Evolutionary conservation across 2,797 vertebrate genomes (phyloP).

Genomic region (Channallabes apus): DNA sequence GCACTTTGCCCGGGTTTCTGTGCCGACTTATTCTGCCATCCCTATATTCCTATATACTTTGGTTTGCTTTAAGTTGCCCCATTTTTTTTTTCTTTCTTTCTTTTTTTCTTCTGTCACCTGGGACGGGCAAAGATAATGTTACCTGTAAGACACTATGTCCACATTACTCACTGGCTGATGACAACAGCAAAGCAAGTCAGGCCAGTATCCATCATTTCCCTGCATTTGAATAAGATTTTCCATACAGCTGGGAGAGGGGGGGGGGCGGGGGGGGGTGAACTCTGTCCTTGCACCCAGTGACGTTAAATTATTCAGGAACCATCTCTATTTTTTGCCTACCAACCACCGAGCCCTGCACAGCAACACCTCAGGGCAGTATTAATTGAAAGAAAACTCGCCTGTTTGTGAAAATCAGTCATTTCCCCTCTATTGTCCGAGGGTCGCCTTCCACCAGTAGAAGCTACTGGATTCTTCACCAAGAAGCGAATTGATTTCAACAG

Average conservation of each 20-base stretch:
- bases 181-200: conserved; percentile 29
- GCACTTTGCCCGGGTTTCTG: neutral
- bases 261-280: conserved; percentile 24
- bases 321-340: conserved; percentile 51
- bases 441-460: neutral
- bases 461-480: neutral
- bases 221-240: conserved; percentile 63
- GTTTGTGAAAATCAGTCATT: conserved; percentile 33
- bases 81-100: neutral
- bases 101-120: conserved; percentile 11
- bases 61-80: conserved; percentile 11
- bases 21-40: neutral
- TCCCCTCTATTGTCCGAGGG: conserved; percentile 33
- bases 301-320: conserved; percentile 56
- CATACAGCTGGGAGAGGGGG: conserved; percentile 48
- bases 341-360: conserved; percentile 34
- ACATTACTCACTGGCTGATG: conserved; percentile 5
- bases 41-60: neutral
- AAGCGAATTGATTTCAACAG: neutral
- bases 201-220: conserved; percentile 51
- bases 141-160: conserved; percentile 5
- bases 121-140: conserved; percentile 21
- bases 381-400: conserved; percentile 43
- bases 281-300: conserved; percentile 46
- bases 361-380: conserved; percentile 45